A percentile compares a stretch with the other conserved stretches of the same genome.
Conservation (phyloP, 2,113 vertebrate species). For the Sclerurus mexicanus region DNA sequence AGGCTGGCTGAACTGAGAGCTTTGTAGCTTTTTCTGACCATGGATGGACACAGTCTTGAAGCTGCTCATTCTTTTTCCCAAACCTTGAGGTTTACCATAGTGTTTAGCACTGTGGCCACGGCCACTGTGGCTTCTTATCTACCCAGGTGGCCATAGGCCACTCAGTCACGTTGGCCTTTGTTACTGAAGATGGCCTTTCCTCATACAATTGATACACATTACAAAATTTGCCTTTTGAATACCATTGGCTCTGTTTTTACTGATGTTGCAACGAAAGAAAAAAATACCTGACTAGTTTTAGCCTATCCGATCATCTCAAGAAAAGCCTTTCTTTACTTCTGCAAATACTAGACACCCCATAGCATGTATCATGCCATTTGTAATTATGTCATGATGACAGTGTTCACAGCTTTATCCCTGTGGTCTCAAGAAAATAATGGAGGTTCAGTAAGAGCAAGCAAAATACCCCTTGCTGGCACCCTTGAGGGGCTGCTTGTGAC, state of each 20-base stretch:
- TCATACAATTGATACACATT: not conserved
- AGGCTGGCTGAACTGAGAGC: not conserved
- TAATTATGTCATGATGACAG: slow-evolving; percentile 49
- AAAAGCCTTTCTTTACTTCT: not conserved
- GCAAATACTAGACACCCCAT: not conserved
- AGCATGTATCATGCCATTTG: not conserved
- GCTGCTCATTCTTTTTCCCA: not conserved
- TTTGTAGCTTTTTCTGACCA: not conserved
- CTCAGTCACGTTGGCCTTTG: not conserved
- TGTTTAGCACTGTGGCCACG: not conserved
- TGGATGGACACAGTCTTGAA: not conserved
- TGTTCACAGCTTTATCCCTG: slow-evolving; percentile 45
- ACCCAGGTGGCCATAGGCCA: not conserved
- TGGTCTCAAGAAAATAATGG: slow-evolving; percentile 56
- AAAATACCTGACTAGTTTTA: not conserved
- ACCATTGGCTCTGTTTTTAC: not conserved
- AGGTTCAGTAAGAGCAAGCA: slow-evolving; percentile 19
- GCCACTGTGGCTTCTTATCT: not conserved
- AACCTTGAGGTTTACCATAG: not conserved
- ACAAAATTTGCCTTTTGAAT: not conserved
- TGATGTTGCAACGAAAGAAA: not conserved
- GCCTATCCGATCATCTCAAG: not conserved
- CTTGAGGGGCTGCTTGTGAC: slow-evolving; percentile 30
- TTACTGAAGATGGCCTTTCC: not conserved
- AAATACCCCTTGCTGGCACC: slow-evolving; percentile 19